phyloP scores from a whole-genome alignment of 2,797 vertebrate genomes.

The Notolabrus celidotus region DNA sequence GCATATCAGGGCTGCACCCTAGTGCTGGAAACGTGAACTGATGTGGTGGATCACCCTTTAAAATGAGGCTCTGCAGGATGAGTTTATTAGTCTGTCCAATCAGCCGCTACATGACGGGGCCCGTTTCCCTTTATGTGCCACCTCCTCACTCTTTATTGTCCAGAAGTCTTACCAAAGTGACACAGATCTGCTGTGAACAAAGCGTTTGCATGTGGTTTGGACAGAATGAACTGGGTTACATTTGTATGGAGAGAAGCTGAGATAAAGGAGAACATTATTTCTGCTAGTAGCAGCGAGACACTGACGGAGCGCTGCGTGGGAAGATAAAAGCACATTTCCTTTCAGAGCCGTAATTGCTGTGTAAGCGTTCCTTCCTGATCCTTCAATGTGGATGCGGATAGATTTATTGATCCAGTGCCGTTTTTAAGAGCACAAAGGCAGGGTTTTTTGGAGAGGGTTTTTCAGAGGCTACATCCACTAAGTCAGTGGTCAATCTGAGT shows the following conservation, averaged over 20 bases:
- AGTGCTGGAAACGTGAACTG: conserved; percentile 48
- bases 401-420: conserved; percentile 69
- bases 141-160: background rate
- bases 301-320: conserved; percentile 45
- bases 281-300: conserved; percentile 54
- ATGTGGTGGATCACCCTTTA: conserved; percentile 8
- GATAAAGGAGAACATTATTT: conserved; percentile 42
- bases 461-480: conserved; percentile 4
- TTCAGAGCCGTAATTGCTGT: conserved; percentile 56
- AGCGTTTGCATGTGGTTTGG: background rate
- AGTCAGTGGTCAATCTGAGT: conserved; percentile 31
- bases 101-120: background rate
- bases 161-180: background rate
- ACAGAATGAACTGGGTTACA: conserved; percentile 16
- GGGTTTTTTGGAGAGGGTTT: conserved; percentile 13
- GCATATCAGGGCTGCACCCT: conserved; percentile 49
- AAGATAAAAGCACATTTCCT: conserved; percentile 61
- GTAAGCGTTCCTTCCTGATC: conserved; percentile 60
- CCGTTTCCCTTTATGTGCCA: background rate
- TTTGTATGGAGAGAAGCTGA: conserved; percentile 51
- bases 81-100: conserved; percentile 29
- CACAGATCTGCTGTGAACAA: conserved; percentile 9
- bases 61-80: conserved; percentile 12
- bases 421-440: conserved; percentile 61
- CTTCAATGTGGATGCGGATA: conserved; percentile 52